Percentiles rank a stretch among this genome's conserved stretches.
Conservation (phyloP, 2,797 vertebrate species). For the Falco columbarius region DNA sequence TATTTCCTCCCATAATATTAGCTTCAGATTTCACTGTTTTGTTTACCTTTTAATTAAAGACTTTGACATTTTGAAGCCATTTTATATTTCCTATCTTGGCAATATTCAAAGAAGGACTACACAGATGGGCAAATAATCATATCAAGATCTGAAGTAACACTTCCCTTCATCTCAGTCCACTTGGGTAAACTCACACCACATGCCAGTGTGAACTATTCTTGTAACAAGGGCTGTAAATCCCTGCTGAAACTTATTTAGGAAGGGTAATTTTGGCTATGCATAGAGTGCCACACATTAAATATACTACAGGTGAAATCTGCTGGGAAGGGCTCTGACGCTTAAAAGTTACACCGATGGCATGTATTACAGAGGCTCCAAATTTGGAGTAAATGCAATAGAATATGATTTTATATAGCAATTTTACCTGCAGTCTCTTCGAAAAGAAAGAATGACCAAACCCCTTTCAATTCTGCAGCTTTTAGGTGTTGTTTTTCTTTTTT, state of each 20-base stretch:
- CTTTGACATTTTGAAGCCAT: not conserved
- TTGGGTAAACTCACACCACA: slow-evolving; percentile 22
- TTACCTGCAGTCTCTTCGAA: not conserved
- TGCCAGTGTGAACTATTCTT: not conserved
- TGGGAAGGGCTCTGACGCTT: not conserved
- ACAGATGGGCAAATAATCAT: slow-evolving; percentile 47
- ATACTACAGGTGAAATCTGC: not conserved
- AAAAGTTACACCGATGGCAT: not conserved
- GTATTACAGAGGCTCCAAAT: slow-evolving; percentile 2
- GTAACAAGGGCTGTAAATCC: slow-evolving; percentile 45
- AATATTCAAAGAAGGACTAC: not conserved
- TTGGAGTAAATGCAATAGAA: not conserved
- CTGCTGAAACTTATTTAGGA: slow-evolving; percentile 31
- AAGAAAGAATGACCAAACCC: not conserved
- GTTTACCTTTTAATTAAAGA: slow-evolving; percentile 20
- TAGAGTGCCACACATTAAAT: not conserved
- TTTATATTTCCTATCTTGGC: slow-evolving; percentile 18
- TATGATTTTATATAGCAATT: not conserved
- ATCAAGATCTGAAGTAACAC: not conserved
- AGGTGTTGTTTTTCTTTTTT: not conserved
- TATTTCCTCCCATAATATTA: not conserved
- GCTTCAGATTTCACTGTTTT: not conserved
- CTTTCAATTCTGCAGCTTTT: not conserved
- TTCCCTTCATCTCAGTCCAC: slow-evolving; percentile 37
- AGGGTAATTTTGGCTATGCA: not conserved